Evolutionary conservation across 2,113 vertebrate genomes (phyloP).

Genomic region (Seriola dumerili): DNA sequence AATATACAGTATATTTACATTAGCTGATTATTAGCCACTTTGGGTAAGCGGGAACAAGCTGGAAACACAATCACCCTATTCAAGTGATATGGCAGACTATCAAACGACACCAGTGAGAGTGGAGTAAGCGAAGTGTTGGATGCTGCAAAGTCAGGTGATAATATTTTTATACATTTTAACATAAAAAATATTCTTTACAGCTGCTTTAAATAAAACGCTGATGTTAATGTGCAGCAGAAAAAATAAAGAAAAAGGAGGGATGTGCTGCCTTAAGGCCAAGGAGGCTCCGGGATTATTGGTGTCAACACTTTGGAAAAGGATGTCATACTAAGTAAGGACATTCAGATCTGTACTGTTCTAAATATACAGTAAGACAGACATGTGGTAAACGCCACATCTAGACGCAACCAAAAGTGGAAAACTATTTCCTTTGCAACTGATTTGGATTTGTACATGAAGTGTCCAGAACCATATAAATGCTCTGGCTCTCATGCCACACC

Average conservation of each 20-base stretch:
- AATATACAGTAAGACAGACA: conserved; percentile 47
- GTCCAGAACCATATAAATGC: conserved; percentile 15
- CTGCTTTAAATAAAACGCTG: not conserved
- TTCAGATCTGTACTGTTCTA: conserved; percentile 33
- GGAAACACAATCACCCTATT: too few species aligned
- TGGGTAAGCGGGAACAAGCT: too few species aligned
- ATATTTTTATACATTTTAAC: not conserved
- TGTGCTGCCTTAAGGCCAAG: not conserved
- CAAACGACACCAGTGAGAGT: too few species aligned
- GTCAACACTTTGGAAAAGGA: conserved; percentile 34
- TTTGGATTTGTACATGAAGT: conserved; percentile 34
- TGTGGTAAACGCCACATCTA: conserved; percentile 43
- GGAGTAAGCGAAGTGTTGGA: too few species aligned
- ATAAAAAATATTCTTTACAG: not conserved
- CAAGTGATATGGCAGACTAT: too few species aligned
- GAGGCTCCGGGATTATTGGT: not conserved
- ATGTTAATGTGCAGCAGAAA: not conserved
- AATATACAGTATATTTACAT: not conserved
- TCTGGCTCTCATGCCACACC: not conserved
- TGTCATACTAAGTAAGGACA: conserved; percentile 17
- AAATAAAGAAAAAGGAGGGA: not conserved
- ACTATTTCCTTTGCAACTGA: conserved; percentile 36
- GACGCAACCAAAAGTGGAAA: conserved; percentile 38
- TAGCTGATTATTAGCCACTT: not conserved
- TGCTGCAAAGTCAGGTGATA: not conserved